A percentile compares a stretch with the other conserved stretches of the same genome.
These are phyloP conservation scores for Sarcophaga bullata DNA, from an alignment of 1,140 invertebrate genomes.

Conservation along the genomic window DNA sequence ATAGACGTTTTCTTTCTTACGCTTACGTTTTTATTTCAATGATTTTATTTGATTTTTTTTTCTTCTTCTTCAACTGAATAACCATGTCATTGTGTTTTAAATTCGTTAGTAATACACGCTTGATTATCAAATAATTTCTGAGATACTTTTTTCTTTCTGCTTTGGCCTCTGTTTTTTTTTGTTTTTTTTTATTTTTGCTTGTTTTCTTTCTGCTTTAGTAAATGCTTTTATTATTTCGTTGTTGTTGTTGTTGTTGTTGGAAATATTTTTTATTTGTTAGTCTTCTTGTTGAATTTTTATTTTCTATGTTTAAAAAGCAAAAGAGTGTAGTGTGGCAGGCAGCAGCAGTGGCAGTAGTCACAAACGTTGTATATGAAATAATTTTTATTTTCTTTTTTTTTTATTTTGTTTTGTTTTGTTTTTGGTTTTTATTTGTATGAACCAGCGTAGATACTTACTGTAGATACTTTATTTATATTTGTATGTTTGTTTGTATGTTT, in stretches of 20 bases:
- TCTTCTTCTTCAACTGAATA: background rate
- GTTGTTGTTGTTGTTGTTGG: too few species aligned
- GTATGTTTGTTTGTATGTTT: background rate
- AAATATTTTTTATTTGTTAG: too few species aligned
- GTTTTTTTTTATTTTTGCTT: too few species aligned
- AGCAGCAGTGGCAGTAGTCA: too few species aligned
- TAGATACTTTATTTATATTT: too few species aligned
- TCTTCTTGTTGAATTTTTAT: constrained; percentile 22
- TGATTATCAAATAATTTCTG: constrained; percentile 19
- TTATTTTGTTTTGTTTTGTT: too few species aligned
- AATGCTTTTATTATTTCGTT: constrained; percentile 2
- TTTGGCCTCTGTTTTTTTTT: too few species aligned
- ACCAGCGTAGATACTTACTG: too few species aligned
- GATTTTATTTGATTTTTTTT: background rate
- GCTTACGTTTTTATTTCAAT: background rate
- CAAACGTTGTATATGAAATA: too few species aligned
- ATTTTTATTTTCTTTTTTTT: too few species aligned
- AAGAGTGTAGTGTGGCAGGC: background rate
- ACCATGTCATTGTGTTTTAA: constrained; percentile 24
- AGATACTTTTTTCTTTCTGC: background rate
- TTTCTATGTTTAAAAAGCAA: constrained; percentile 22
- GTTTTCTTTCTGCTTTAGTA: background rate
- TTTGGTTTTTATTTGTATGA: too few species aligned
- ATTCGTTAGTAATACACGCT: constrained; percentile 26
- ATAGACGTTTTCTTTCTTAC: too few species aligned